A percentile compares a stretch with the other conserved stretches of the same genome.
phyloP scores from a whole-genome alignment of 2,797 vertebrate genomes.

The Merluccius polli region DNA sequence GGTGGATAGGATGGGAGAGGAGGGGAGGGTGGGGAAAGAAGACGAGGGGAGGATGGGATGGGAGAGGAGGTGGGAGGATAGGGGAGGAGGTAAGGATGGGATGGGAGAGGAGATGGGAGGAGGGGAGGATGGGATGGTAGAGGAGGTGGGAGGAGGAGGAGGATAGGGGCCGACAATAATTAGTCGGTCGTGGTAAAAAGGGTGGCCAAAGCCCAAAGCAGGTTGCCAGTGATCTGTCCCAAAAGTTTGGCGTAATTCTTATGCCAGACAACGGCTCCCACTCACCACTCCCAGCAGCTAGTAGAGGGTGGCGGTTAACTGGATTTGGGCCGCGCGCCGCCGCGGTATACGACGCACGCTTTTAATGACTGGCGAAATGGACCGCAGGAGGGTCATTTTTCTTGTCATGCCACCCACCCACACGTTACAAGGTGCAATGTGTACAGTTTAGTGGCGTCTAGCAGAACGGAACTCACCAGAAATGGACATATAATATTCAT shows the following conservation, averaged over 20 bases:
- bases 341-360: constrained; percentile 50
- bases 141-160: background rate
- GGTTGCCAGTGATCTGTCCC: constrained; percentile 75
- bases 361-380: constrained; percentile 59
- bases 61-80: too few relatives aligned
- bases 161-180: background rate
- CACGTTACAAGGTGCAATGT: too few relatives aligned
- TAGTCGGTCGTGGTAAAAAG: constrained; percentile 70
- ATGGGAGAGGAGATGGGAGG: constrained; percentile 50
- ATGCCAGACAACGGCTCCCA: constrained; percentile 56
- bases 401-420: background rate
- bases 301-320: constrained; percentile 67
- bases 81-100: background rate
- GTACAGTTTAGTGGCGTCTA: too few relatives aligned
- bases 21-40: too few relatives aligned
- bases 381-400: background rate
- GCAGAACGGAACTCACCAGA: too few relatives aligned
- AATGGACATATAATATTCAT: too few relatives aligned
- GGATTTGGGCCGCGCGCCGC: constrained; percentile 67
- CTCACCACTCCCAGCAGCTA: constrained; percentile 26
- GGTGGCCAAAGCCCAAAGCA: constrained; percentile 71
- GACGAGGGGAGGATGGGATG: background rate
- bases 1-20: too few relatives aligned
- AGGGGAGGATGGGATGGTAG: constrained; percentile 68
- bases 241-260: constrained; percentile 59